phyloP scores from a whole-genome alignment of 2,888 invertebrate species.

The Empis livida region DNA sequence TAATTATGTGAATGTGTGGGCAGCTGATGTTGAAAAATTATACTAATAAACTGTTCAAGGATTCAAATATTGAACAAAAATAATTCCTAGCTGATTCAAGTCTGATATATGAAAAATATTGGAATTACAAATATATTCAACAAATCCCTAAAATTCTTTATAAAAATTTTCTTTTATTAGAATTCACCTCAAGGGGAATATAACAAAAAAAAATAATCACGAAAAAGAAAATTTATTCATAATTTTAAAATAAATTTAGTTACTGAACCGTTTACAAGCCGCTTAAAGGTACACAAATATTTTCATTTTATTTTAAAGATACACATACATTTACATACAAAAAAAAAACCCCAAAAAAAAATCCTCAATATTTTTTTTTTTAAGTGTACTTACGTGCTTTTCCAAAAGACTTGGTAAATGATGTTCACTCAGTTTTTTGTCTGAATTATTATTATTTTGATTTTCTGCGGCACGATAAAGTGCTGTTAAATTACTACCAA shows the following conservation, averaged over 20 bases:
- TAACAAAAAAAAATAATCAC: too few species aligned
- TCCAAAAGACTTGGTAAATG: constrained; percentile 29
- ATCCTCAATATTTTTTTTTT: background rate
- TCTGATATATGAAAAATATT: too few species aligned
- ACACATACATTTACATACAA: too few species aligned
- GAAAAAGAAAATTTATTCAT: background rate
- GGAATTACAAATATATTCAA: too few species aligned
- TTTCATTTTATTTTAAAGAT: constrained; percentile 2
- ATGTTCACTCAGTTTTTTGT: constrained; percentile 16
- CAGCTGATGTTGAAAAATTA: too few species aligned
- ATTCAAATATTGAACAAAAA: too few species aligned
- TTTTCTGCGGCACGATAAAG: constrained; percentile 25
- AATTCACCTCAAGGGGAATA: too few species aligned
- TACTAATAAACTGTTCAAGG: too few species aligned
- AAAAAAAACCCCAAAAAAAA: background rate
- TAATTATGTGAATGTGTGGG: too few species aligned
- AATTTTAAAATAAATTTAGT: constrained; percentile 3
- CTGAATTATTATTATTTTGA: background rate
- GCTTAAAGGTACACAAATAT: constrained; percentile 13
- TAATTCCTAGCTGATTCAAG: too few species aligned
- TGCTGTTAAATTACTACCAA: constrained; percentile 33
- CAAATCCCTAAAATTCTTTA: too few species aligned
- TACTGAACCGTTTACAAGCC: constrained; percentile 13
- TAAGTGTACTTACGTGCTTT: constrained; percentile 28
- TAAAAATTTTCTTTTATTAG: too few species aligned